phyloP scores from a whole-genome alignment of 2,888 invertebrate species.

The Caenorhabditis sp. region DNA sequence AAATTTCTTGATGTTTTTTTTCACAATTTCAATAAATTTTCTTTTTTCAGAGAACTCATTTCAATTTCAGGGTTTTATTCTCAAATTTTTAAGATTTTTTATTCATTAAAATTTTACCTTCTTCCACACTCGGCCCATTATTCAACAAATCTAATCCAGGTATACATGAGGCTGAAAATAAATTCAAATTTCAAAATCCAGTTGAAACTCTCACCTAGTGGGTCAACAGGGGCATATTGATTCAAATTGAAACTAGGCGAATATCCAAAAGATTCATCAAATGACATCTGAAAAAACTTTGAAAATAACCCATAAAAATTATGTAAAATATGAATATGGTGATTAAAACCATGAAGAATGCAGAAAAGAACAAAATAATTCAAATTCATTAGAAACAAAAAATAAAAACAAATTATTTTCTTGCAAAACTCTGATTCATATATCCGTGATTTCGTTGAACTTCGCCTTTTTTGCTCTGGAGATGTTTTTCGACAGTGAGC shows the following conservation, averaged over 20 bases:
- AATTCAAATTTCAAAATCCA: neutral
- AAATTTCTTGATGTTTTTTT: no score
- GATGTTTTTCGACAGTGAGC: slow-evolving; percentile 49
- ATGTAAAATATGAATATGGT: no score
- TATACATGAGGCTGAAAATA: neutral
- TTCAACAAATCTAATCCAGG: neutral
- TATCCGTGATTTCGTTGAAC: slow-evolving; percentile 52
- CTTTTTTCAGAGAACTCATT: no score
- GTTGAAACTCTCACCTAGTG: neutral
- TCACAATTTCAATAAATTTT: no score
- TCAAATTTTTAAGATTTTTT: no score
- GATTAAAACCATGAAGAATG: no score
- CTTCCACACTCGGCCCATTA: neutral
- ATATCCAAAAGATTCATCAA: neutral
- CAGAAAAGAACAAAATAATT: no score
- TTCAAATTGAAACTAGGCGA: neutral
- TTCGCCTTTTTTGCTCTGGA: slow-evolving; percentile 49
- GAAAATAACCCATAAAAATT: no score
- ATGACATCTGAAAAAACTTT: no score
- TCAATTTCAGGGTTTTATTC: no score
- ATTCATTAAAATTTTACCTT: neutral
- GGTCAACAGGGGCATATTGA: slow-evolving; percentile 6
- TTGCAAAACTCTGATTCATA: slow-evolving; percentile 53
- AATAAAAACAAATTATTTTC: slow-evolving; percentile 24
- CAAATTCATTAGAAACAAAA: no score